phyloP scores from a whole-genome alignment of 2,797 vertebrate species.

The Hemibagrus guttatus region DNA sequence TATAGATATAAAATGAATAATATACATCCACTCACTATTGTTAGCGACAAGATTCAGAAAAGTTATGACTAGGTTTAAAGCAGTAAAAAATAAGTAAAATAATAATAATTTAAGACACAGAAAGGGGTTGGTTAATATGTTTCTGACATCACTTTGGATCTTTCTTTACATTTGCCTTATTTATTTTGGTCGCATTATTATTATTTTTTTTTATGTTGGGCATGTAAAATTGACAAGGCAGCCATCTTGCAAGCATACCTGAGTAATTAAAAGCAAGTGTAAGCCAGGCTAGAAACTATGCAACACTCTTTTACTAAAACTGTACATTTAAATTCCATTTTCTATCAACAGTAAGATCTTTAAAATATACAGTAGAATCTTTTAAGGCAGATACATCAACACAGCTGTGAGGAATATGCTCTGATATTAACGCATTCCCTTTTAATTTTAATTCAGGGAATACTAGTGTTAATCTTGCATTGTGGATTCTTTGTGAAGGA shows the following conservation, averaged over 20 bases:
- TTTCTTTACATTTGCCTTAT: background rate
- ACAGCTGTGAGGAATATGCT: constrained; percentile 8
- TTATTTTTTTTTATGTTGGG: background rate
- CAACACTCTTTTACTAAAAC: background rate
- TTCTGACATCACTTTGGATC: background rate
- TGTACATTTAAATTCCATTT: background rate
- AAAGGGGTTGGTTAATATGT: background rate
- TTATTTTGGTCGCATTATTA: background rate
- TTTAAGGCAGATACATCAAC: background rate
- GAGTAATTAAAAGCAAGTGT: background rate
- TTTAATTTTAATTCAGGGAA: constrained; percentile 52
- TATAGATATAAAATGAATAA: background rate
- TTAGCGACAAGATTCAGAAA: no score
- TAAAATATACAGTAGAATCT: background rate
- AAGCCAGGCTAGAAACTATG: background rate
- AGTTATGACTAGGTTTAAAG: no score
- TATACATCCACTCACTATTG: background rate
- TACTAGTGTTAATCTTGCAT: constrained; percentile 55
- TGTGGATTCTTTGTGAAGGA: constrained; percentile 54
- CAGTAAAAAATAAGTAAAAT: no score
- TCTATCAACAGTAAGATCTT: background rate
- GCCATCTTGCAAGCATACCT: background rate
- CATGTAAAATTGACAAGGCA: background rate
- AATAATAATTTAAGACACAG: background rate
- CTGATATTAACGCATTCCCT: constrained; percentile 59